Evolutionary conservation across 30 jellyfish, hydroid and myxozoan species (phyloP), one percentile per base, ranked within the genome.

Genomic region (Rhopilema esculentum): DNA sequence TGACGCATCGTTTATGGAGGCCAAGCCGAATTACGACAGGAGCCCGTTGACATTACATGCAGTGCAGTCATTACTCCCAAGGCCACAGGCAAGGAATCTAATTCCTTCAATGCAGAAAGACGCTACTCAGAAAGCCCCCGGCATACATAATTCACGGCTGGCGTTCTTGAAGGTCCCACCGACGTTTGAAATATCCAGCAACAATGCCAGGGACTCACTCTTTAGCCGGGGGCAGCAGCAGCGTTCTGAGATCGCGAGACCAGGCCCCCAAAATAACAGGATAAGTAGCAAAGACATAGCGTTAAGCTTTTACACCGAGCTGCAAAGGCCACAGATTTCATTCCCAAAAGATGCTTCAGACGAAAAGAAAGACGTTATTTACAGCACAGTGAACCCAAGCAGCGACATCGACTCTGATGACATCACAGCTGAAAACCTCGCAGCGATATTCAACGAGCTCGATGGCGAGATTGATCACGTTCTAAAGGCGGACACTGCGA

Each of bases 1-100:
- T 53, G 93, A 82, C 74, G 97, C 97, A 8, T 89, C 97, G 63
- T 89, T 89, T 28, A 89, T 89, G 90, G 93, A 81, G 1, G 93
- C 97, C 12, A 49, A 77, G 32, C 90, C 97, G 19, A 81, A 66
- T 65, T 75, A 66, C 79, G 94, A 85, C 20, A 70, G 84, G 78
- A 74, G 89, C 51, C 78, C 21, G 27, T 79, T 80, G 83, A 85
- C 94, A 0, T 69, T 85, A 69, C 79, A 85, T 75, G 94, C 94
- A 22, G 32, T 74, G 65, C 88, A 85, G 82, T 74, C 94, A 50
- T 22, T 85, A 17, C 75, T 85, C 64, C 94, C 94, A 1, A 73
- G 66, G 23, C 69, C 84, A 26, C 76, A 85, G 33, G 84, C 69
- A 1, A 73, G 33, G 72, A 66, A 51, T 26, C 22, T 23, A 18